Conservation (phyloP, 2,888 invertebrate species). For the Rotaria magnacalcarata region DNA sequence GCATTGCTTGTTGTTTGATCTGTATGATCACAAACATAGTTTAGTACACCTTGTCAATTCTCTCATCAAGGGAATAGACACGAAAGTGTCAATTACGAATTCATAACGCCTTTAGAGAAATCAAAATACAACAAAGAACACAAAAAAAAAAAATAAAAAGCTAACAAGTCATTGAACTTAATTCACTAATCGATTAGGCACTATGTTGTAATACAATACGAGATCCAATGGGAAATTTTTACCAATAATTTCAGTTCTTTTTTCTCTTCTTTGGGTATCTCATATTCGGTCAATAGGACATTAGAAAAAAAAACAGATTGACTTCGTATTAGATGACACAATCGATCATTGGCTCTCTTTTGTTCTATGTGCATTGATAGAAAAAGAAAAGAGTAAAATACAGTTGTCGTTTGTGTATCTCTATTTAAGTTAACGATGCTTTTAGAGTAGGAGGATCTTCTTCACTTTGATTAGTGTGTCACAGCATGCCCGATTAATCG, state of each 20-base stretch:
- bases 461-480: not conserved
- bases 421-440: conserved; percentile 21
- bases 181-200: not conserved
- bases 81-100: conserved; percentile 21
- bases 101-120: conserved; percentile 31
- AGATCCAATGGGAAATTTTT: not conserved
- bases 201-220: not conserved
- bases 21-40: conserved; percentile 26
- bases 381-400: not conserved
- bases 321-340: not conserved
- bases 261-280: not conserved
- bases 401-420: conserved; percentile 7
- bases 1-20: conserved; percentile 2
- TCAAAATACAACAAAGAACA: not conserved
- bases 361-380: not conserved
- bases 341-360: conserved; percentile 1
- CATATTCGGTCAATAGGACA: not conserved
- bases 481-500: conserved; percentile 15
- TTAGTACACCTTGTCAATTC: not conserved
- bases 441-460: conserved; percentile 11
- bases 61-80: conserved; percentile 31
- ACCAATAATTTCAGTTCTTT: not conserved
- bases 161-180: conserved; percentile 1
- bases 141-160: not conserved
- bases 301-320: not conserved